Conservation (phyloP, 2,113 vertebrate species). For the Zonotrichia leucophrys region DNA sequence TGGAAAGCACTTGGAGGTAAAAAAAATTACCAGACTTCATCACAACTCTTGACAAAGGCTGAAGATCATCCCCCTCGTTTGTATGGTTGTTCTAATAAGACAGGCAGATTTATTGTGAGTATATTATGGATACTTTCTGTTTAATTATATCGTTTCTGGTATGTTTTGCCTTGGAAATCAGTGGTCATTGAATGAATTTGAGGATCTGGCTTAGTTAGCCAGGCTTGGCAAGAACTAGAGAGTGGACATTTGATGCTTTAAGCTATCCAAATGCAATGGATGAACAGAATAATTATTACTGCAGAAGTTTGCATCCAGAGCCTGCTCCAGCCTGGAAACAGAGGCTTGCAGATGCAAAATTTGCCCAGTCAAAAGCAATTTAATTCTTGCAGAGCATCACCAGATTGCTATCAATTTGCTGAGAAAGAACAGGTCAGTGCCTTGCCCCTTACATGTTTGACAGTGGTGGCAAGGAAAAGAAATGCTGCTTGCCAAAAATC, state of each 20-base stretch:
- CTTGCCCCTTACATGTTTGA: neutral
- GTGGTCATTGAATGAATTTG: neutral
- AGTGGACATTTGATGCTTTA: neutral
- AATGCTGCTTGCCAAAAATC: neutral
- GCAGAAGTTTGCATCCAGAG: neutral
- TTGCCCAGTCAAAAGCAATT: neutral
- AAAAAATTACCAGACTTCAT: slow-evolving; percentile 85
- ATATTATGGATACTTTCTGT: neutral
- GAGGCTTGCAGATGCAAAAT: neutral
- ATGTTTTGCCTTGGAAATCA: neutral
- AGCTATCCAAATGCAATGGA: neutral
- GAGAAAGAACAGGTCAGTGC: neutral
- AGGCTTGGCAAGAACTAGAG: neutral
- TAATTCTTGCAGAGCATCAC: neutral
- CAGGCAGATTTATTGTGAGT: slow-evolving; percentile 87
- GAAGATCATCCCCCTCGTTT: slow-evolving; percentile 79
- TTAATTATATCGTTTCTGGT: neutral
- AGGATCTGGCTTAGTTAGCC: neutral
- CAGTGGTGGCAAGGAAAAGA: neutral
- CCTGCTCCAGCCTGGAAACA: neutral
- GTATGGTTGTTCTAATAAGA: slow-evolving; percentile 92
- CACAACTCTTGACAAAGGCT: slow-evolving; percentile 73
- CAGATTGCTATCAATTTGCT: neutral
- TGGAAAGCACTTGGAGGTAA: slow-evolving; percentile 86
- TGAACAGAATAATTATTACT: neutral